Percentiles rank a stretch among this genome's conserved stretches.
Conservation (phyloP, 2,113 vertebrate genomes). For the Chloropsis hardwickii region DNA sequence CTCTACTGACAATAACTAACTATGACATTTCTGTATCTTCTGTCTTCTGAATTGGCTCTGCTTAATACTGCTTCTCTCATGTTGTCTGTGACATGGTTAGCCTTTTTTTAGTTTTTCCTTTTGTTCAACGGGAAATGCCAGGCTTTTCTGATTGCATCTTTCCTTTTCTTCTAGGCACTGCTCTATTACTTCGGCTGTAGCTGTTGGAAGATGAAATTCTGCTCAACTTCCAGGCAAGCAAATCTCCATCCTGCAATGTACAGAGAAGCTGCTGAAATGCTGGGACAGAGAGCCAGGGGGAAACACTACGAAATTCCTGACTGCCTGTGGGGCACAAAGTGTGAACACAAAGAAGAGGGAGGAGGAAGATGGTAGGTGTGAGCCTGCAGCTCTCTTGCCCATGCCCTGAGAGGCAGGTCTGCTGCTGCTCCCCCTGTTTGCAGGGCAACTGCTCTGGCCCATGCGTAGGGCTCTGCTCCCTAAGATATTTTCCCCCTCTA, state of each 20-base stretch:
- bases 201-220: not conserved
- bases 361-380: not conserved
- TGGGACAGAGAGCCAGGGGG: too few species aligned
- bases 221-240: not conserved
- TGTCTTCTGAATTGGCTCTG: not conserved
- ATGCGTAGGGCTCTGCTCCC: not conserved
- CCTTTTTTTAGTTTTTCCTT: not conserved
- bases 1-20: not conserved
- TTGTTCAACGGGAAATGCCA: not conserved
- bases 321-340: too few species aligned
- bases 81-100: not conserved
- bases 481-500: not conserved
- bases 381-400: not conserved
- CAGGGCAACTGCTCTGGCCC: not conserved
- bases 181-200: fast-evolving
- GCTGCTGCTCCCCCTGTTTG: not conserved
- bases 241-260: not conserved
- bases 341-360: not conserved
- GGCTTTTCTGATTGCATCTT: not conserved
- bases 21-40: not conserved
- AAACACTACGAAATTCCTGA: not conserved
- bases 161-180: not conserved
- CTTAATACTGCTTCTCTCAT: not conserved
- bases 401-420: not conserved
- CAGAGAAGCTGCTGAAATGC: not conserved